These are phyloP conservation scores for Nephotettix cincticeps DNA, from an alignment of 1,140 invertebrate species.

Conservation along the genomic window DNA sequence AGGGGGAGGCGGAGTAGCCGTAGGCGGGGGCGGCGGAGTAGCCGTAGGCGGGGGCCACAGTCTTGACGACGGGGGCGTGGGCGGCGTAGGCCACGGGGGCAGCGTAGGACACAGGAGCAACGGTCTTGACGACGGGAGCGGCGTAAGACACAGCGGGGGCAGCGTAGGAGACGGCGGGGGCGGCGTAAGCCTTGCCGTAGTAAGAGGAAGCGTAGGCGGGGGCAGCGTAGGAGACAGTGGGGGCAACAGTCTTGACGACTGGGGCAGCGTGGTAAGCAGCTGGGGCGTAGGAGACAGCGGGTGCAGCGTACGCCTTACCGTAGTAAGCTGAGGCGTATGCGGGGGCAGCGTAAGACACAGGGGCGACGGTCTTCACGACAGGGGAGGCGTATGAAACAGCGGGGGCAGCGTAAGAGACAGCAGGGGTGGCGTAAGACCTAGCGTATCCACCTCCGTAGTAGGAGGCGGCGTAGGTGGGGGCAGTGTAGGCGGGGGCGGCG, in stretches of 20 bases:
- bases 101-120: not conserved
- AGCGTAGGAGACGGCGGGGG: constrained; percentile 28
- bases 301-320: not conserved
- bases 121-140: constrained; percentile 25
- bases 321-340: constrained; percentile 1
- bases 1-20: not conserved
- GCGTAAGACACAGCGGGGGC: constrained; percentile 33
- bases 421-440: constrained; percentile 28
- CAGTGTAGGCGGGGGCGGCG: constrained; percentile 31
- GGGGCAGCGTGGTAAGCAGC: constrained; percentile 18
- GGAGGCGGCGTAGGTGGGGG: constrained; percentile 35
- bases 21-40: constrained; percentile 27
- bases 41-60: constrained; percentile 19
- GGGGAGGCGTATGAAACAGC: not conserved
- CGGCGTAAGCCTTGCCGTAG: not conserved
- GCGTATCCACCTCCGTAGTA: constrained; percentile 23
- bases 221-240: constrained; percentile 25
- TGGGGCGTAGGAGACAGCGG: constrained; percentile 33
- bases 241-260: constrained; percentile 19
- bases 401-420: constrained; percentile 31
- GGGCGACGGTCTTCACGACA: constrained; percentile 4
- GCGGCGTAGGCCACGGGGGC: constrained; percentile 22
- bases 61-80: constrained; percentile 19
- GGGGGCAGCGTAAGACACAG: constrained; percentile 22
- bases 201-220: constrained; percentile 13